phyloP scores from a whole-genome alignment of 2,113 vertebrate genomes.

The Setophaga petechia region DNA sequence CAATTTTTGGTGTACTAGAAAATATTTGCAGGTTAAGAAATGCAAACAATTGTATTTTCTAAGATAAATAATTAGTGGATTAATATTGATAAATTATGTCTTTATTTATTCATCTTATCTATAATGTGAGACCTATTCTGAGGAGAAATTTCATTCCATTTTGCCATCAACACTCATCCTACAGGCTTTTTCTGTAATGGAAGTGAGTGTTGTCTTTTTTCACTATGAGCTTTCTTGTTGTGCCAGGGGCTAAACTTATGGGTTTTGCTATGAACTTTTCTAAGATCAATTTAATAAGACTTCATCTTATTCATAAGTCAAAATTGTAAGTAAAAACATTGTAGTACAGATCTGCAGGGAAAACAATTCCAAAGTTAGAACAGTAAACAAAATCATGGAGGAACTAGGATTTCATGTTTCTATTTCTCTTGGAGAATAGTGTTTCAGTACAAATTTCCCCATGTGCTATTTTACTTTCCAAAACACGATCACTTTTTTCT shows the following conservation, averaged over 20 bases:
- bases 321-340: not conserved
- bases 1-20: not conserved
- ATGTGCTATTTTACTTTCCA: not conserved
- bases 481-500: not conserved
- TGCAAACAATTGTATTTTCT: not conserved
- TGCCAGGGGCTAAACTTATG: not conserved
- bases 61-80: not conserved
- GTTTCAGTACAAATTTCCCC: not conserved
- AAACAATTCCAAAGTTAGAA: not conserved
- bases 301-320: not conserved
- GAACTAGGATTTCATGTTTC: not conserved
- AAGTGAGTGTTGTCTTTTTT: not conserved
- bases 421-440: not conserved
- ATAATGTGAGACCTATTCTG: not conserved
- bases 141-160: not conserved
- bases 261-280: not conserved
- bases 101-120: not conserved
- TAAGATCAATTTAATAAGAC: not conserved
- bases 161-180: not conserved
- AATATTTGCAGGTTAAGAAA: not conserved
- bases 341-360: not conserved
- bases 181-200: not conserved
- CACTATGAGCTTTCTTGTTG: not conserved
- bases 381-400: not conserved
- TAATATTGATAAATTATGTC: not conserved